phyloP scores from a whole-genome alignment of 2,888 invertebrate species.

The Leucophenga montana region DNA sequence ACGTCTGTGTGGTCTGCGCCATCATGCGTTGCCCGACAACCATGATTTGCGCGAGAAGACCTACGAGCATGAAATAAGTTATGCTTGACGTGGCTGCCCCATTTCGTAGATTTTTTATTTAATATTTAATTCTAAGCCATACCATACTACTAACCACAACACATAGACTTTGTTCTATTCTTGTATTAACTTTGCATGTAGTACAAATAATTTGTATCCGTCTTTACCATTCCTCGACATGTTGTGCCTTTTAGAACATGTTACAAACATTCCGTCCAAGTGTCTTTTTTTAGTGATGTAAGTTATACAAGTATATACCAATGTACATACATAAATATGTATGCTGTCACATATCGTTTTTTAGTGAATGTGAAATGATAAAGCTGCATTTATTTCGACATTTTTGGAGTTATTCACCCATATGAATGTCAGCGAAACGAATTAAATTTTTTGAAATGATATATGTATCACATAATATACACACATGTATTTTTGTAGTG shows the following conservation, averaged over 20 bases:
- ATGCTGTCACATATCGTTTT: too few relatives aligned
- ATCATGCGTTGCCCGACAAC: conserved; percentile 79
- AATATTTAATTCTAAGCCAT: not conserved
- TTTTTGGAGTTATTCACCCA: too few relatives aligned
- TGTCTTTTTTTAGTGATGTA: conserved; percentile 21
- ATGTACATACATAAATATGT: too few relatives aligned
- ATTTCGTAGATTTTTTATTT: not conserved
- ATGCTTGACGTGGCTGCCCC: conserved; percentile 58
- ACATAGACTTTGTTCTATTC: not conserved
- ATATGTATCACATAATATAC: too few relatives aligned
- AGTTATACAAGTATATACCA: not conserved
- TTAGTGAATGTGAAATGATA: not conserved
- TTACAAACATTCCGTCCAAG: conserved; percentile 28
- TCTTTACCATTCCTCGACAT: not conserved
- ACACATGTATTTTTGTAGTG: not conserved
- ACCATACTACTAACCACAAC: not conserved
- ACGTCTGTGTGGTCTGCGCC: conserved; percentile 80
- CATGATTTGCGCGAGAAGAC: conserved; percentile 78
- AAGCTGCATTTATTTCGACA: too few relatives aligned
- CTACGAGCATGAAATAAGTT: conserved; percentile 72
- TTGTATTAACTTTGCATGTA: conserved; percentile 14
- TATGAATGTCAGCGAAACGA: too few relatives aligned
- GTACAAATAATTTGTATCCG: conserved; percentile 14
- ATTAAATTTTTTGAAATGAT: too few relatives aligned
- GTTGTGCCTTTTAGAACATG: conserved; percentile 9